Conservation (phyloP, 2,888 invertebrate species). For the Himalopsyche tibetana region DNA sequence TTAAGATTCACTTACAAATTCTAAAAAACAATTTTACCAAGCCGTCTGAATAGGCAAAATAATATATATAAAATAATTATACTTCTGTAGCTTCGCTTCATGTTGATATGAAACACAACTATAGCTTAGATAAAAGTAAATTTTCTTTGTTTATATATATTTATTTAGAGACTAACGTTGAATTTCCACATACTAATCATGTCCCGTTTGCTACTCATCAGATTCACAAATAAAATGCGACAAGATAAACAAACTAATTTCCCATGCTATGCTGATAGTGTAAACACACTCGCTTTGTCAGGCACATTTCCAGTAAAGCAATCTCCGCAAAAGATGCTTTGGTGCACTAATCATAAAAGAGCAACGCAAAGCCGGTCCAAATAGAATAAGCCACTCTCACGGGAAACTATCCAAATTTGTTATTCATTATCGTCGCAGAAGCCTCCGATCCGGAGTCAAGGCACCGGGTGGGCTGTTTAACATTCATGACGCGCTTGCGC, state of each 20-base stretch:
- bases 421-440: conserved; percentile 59
- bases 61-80: no score
- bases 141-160: no score
- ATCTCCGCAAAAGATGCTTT: conserved; percentile 27
- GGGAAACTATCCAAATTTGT: conserved; percentile 58
- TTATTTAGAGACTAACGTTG: no score
- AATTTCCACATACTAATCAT: no score
- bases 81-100: no score
- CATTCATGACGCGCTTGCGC: conserved; percentile 76
- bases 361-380: conserved; percentile 14
- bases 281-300: not conserved
- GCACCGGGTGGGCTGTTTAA: conserved; percentile 57
- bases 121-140: no score
- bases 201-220: no score
- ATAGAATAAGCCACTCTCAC: conserved; percentile 47
- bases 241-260: not conserved
- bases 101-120: no score
- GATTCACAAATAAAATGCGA: no score
- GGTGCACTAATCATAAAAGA: conserved; percentile 33
- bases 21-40: no score
- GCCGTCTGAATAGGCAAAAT: no score
- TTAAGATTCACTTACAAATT: no score
- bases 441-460: conserved; percentile 32
- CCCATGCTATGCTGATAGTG: not conserved
- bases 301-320: conserved; percentile 1